Conservation (phyloP, 2,797 vertebrate genomes). For the Megaceryle alcyon region DNA sequence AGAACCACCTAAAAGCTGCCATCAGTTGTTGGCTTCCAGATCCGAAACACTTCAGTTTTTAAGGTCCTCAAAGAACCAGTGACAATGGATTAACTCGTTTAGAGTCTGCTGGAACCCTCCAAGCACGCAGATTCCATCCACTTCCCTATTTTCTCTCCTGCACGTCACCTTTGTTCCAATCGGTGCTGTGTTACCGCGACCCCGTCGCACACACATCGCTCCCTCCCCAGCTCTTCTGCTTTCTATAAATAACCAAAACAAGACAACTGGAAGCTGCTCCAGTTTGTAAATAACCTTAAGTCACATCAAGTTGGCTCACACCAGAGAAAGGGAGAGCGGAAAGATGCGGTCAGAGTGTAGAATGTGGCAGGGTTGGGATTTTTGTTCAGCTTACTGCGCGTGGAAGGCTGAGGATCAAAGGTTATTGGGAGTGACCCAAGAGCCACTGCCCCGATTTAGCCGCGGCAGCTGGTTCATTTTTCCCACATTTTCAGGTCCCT, state of each 20-base stretch:
- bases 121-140: neutral
- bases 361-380: neutral
- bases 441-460: neutral
- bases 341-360: accelerated
- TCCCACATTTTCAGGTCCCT: neutral
- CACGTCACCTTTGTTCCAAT: accelerated
- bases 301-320: neutral
- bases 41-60: neutral
- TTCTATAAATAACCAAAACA: neutral
- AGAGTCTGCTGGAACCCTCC: neutral
- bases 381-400: neutral
- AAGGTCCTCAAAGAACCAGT: neutral
- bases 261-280: neutral
- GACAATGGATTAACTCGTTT: neutral
- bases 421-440: accelerated
- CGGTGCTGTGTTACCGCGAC: neutral
- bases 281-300: neutral
- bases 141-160: neutral
- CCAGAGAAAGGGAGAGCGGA: neutral
- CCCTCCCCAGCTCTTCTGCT: neutral
- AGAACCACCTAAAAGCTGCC: neutral
- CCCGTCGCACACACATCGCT: neutral
- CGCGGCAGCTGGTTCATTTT: neutral
- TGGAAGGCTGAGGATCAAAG: neutral
- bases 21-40: neutral